Base-by-base conservation (phyloP, 92 coral and sea anemone species). In the Umimayanthus kanabou region DNA sequence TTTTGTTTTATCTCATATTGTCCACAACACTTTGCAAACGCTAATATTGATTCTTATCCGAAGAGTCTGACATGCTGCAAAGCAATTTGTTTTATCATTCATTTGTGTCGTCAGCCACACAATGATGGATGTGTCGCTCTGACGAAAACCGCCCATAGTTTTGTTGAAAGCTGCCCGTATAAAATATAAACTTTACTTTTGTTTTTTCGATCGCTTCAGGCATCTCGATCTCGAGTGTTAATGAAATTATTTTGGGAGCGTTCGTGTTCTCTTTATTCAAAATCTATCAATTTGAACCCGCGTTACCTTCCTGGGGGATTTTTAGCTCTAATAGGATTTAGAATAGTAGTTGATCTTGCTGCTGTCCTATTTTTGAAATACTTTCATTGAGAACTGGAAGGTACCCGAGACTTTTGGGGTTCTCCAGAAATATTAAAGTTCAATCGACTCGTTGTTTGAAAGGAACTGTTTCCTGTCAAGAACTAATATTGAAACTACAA, bases 121-220 rank as follows among this genome's bases (percentile, higher is more conserved):
- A 37, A 9, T 47, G 66, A 70, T 28, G 23, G 61, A 83, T 70
- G 47, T 26, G 22, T 29, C 5, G 28, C 45, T 39, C 25, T 74
- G 42, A 39, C 45, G n/a, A 37, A 73, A 33, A 18, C 70, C 42
- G 42, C 43, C 66, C 81, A 45, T 77, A 47, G 28, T 25, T 77
- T 23, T 47, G 64, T 39, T 29, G 64, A 79, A 58, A 80, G 37
- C 82, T 79, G 28, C 5, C 47, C 26, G 30, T 13, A 2, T 42
- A 80, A 30, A 23, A 47, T 5, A 30, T 30, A 33, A 28, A 25
- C 39, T 45, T 6, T 3, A 4, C 58, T 26, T 20, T 79, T 79
- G 67, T 79, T 79, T 55, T 79, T 70, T 49, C 69, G 83, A 50
- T 80, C 23, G 72, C 71, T 55, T 33, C 40, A 77, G 64, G 65